A percentile compares a stretch with the other conserved stretches of the same genome.
phyloP scores from a whole-genome alignment of 1,140 invertebrate genomes.

The Sinella curviseta region DNA sequence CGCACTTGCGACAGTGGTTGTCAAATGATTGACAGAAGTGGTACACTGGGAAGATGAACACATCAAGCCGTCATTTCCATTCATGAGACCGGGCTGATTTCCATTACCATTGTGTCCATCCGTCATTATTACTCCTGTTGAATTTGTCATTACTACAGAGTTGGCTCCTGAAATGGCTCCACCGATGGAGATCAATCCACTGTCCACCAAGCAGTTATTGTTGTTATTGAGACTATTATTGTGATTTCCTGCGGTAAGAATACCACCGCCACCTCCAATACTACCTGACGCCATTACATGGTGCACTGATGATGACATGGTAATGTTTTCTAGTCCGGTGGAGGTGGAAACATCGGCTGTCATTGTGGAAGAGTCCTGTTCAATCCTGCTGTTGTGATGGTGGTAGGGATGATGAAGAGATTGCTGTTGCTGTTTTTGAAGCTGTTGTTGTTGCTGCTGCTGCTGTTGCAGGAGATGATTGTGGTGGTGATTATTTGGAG shows the following conservation, averaged over 20 bases:
- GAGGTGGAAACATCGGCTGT: not conserved
- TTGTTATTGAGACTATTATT: not conserved
- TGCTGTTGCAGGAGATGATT: constrained; percentile 3
- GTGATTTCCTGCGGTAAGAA: no score
- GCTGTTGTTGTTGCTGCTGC: constrained; percentile 8
- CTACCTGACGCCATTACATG: not conserved
- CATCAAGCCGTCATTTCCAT: not conserved
- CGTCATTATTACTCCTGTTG: not conserved
- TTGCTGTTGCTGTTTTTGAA: constrained; percentile 30
- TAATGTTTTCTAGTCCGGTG: not conserved
- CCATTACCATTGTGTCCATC: not conserved
- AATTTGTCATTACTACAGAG: not conserved
- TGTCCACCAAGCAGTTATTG: constrained; percentile 3
- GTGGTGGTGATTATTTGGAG: not conserved
- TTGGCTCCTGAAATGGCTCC: not conserved
- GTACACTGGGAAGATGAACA: not conserved
- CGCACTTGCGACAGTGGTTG: not conserved
- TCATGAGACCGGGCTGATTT: not conserved
- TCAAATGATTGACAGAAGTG: not conserved
- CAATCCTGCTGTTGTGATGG: not conserved
- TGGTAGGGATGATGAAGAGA: not conserved
- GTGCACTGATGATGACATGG: not conserved
- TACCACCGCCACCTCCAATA: constrained; percentile 17
- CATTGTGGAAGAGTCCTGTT: not conserved
- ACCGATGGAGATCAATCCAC: not conserved